phyloP scores from a whole-genome alignment of 1,140 invertebrate genomes.

The Bombyx mori region ASM3026992v2 NC_085107.1:6406501-6407000 shows the following conservation, averaged over 20 bases:
- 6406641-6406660: conserved; percentile 34
- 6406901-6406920: no score
- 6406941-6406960: no score
- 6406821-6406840: neutral
- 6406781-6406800: conserved; percentile 22
- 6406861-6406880: no score
- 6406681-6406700: conserved; percentile 43
- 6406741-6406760: conserved; percentile 45
- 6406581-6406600: conserved; percentile 44
- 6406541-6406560: neutral
- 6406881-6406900: no score
- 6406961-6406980: no score
- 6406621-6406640: conserved; percentile 40
- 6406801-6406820: neutral
- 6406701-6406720: conserved; percentile 27
- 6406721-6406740: conserved; percentile 12
- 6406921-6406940: no score
- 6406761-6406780: conserved; percentile 50
- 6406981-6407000: no score
- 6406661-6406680: conserved; percentile 43
- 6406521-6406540: no score
- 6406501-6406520: no score
- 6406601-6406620: conserved; percentile 26
- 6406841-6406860: no score
- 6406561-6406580: conserved; percentile 17